These are phyloP conservation scores for Maniola hyperantus DNA, from an alignment of 2,888 invertebrate species.

Conservation along the genomic window DNA sequence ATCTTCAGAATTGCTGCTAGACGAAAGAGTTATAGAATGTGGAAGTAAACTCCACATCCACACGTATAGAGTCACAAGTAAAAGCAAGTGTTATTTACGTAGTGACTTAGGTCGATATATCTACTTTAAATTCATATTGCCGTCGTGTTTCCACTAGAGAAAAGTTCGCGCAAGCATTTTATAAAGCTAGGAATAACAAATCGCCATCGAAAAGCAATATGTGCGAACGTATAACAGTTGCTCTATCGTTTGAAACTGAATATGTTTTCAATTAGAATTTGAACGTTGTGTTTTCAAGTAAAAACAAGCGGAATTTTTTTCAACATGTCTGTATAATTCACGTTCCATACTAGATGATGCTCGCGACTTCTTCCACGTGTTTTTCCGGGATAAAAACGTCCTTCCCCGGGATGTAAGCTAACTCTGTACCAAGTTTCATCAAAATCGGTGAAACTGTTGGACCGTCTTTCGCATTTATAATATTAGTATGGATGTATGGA, in stretches of 20 bases:
- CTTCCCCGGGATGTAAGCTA: too few relatives aligned
- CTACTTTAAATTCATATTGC: conserved; percentile 19
- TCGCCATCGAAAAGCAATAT: conserved; percentile 25
- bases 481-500: too few relatives aligned
- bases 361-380: too few relatives aligned
- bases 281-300: conserved; percentile 8
- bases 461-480: too few relatives aligned
- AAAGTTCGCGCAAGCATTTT: conserved; percentile 15
- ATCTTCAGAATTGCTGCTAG: too few relatives aligned
- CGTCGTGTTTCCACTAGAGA: conserved; percentile 2
- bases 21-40: too few relatives aligned
- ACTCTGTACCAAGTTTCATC: too few relatives aligned
- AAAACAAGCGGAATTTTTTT: not conserved
- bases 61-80: not conserved
- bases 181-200: conserved; percentile 21
- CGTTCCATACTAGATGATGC: not conserved
- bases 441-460: too few relatives aligned
- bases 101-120: conserved; percentile 14
- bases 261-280: conserved; percentile 22
- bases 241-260: conserved; percentile 19
- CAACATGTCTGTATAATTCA: not conserved
- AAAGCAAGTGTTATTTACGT: conserved; percentile 1
- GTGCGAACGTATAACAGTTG: conserved; percentile 16
- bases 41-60: too few relatives aligned
- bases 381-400: too few relatives aligned